Percentiles rank a stretch among this genome's conserved stretches.
Evolutionary conservation across 1,140 invertebrate genomes (phyloP).

Genomic region (Aphelenchoides avenae): DNA sequence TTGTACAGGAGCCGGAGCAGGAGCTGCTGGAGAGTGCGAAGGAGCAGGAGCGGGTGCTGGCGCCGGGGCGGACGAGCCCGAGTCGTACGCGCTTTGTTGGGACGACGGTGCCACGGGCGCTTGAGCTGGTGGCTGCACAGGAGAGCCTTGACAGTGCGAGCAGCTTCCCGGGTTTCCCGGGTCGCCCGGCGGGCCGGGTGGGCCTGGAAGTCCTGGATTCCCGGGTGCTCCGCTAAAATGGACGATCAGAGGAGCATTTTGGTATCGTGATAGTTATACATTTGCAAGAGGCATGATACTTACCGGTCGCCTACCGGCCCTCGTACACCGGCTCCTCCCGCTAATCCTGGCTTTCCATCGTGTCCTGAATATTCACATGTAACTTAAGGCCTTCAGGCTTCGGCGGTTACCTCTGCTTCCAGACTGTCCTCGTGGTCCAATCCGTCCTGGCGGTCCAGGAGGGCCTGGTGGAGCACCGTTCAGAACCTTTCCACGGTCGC

Average conservation of each 20-base stretch:
- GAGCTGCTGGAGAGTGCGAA: too few species aligned
- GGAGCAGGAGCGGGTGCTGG: too few species aligned
- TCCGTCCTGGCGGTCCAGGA: slow-evolving; percentile 22
- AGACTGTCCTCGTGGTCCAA: slow-evolving; percentile 10
- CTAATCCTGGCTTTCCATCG: slow-evolving; percentile 37
- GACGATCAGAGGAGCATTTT: slow-evolving; percentile 14
- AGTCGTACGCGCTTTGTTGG: too few species aligned
- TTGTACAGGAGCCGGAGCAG: too few species aligned
- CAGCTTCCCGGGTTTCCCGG: slow-evolving; percentile 37
- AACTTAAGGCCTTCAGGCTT: slow-evolving; percentile 17
- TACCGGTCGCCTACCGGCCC: slow-evolving; percentile 33
- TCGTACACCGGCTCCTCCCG: slow-evolving; percentile 25
- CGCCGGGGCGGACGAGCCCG: too few species aligned
- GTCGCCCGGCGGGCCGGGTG: slow-evolving; percentile 37
- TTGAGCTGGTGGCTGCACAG: too few species aligned
- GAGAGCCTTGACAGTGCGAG: slow-evolving; percentile 37
- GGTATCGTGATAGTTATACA: background rate
- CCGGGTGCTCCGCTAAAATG: slow-evolving; percentile 30
- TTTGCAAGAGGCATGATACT: slow-evolving; percentile 10
- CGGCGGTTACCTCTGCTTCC: too few species aligned
- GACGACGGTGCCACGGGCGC: too few species aligned
- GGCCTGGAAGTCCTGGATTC: slow-evolving; percentile 39
- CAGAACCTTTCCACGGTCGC: slow-evolving; percentile 51
- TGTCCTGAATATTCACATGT: slow-evolving; percentile 15
- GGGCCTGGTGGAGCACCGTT: slow-evolving; percentile 54